Percentiles rank a stretch among this genome's conserved stretches.
These are phyloP conservation scores for Pseudomugil gertrudae DNA, from an alignment of 2,797 vertebrate genomes.

Conservation along the genomic window DNA sequence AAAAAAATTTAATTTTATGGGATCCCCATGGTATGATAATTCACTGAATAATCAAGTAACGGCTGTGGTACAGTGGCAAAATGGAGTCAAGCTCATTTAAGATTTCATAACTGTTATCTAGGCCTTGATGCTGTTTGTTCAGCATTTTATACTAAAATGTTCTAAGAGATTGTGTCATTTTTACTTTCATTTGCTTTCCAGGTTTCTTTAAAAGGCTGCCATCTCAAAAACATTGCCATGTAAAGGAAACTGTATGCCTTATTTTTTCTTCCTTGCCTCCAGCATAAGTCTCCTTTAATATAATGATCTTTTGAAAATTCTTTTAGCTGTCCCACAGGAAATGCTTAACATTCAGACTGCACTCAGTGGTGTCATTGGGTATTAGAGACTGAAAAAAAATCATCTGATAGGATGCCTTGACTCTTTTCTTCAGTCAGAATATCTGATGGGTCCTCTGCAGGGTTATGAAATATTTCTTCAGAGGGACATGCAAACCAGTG, in stretches of 20 bases:
- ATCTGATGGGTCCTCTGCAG: conserved; percentile 3
- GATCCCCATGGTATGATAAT: neutral
- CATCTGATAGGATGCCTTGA: conserved; percentile 20
- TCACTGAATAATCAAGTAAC: neutral
- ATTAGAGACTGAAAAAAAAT: conserved; percentile 34
- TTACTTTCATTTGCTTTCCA: neutral
- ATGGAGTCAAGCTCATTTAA: neutral
- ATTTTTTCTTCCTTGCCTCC: conserved; percentile 13
- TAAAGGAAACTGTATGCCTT: neutral
- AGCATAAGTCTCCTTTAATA: conserved; percentile 15
- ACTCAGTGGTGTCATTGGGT: conserved; percentile 36
- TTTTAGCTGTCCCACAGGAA: conserved; percentile 22
- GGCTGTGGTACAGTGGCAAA: neutral
- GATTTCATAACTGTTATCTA: neutral
- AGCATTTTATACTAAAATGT: neutral
- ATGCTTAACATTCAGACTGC: conserved; percentile 37
- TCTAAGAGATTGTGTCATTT: neutral
- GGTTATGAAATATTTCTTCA: conserved; percentile 25
- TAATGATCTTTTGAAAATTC: conserved; percentile 28
- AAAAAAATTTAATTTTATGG: neutral
- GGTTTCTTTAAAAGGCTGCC: neutral
- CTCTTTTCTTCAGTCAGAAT: conserved; percentile 34
- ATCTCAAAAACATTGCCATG: neutral
- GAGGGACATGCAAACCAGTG: conserved; percentile 5
- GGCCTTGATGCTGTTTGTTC: neutral